Evolutionary conservation across 2,113 vertebrate species (phyloP).

Genomic region (Mirounga angustirostris): DNA sequence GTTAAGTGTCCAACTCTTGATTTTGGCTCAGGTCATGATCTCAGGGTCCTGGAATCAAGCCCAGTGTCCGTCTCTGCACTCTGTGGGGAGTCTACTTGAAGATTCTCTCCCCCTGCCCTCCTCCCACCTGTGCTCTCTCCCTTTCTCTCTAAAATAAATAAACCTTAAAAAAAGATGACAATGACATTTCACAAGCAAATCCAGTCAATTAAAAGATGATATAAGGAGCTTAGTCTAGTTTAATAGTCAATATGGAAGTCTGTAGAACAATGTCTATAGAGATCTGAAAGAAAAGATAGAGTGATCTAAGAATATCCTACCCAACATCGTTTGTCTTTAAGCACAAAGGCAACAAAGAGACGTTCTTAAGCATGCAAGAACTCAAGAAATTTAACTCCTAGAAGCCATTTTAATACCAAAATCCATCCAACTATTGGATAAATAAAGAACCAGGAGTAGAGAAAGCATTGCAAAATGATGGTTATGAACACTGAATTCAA

Average conservation of each 20-base stretch:
- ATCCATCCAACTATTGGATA: not conserved
- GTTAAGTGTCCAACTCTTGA: not conserved
- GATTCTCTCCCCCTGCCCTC: not conserved
- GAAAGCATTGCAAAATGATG: not conserved
- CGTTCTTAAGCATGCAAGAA: slow-evolving; percentile 11
- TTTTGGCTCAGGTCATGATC: not conserved
- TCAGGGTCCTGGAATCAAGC: not conserved
- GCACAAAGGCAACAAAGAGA: not conserved
- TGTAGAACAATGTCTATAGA: not conserved
- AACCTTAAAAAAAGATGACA: not conserved
- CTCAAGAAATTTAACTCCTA: slow-evolving; percentile 4
- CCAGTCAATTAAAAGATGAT: not conserved
- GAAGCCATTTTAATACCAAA: slow-evolving; percentile 19
- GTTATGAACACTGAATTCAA: not conserved
- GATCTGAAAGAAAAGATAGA: not conserved
- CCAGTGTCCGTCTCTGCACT: not conserved
- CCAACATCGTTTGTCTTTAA: not conserved
- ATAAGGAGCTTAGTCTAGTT: not conserved
- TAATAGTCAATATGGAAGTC: not conserved
- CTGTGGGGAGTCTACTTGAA: not conserved
- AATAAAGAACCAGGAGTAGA: not conserved
- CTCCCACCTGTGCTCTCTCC: not conserved
- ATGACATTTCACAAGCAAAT: not conserved
- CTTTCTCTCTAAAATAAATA: not conserved
- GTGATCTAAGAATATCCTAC: not conserved